phyloP scores from a whole-genome alignment of 2,797 vertebrate species.

The Trachurus trachurus region DNA sequence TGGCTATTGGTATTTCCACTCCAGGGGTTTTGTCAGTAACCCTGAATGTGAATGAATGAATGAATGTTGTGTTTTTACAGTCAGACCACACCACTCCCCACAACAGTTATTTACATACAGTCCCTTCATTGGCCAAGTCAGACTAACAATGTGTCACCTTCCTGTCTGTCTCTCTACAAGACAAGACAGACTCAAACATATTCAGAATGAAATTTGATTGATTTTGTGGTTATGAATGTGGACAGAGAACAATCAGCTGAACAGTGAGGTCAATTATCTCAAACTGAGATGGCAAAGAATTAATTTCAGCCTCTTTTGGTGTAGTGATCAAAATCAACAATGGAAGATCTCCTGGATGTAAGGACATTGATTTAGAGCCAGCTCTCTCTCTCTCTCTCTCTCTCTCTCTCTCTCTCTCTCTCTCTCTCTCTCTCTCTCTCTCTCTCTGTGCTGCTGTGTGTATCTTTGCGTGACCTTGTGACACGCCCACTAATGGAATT shows the following conservation, averaged over 20 bases:
- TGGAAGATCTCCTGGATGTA: background rate
- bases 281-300: too few relatives aligned
- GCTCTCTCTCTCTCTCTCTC: too few relatives aligned
- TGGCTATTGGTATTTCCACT: background rate
- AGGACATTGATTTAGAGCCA: too few relatives aligned
- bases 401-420: too few relatives aligned
- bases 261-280: too few relatives aligned
- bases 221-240: too few relatives aligned
- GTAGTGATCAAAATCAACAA: background rate
- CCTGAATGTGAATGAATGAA: background rate
- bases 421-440: too few relatives aligned
- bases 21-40: background rate
- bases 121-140: background rate
- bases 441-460: slow-evolving; percentile 10
- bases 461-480: slow-evolving; percentile 8
- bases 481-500: slow-evolving; percentile 20
- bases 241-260: too few relatives aligned
- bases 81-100: background rate
- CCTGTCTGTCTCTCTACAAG: background rate
- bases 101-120: background rate
- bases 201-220: too few relatives aligned
- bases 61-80: background rate
- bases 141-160: background rate
- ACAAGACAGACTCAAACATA: too few relatives aligned
- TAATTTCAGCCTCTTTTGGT: background rate